Base-by-base conservation (phyloP, 2,797 vertebrate genomes). In the Echiichthys vipera region DNA sequence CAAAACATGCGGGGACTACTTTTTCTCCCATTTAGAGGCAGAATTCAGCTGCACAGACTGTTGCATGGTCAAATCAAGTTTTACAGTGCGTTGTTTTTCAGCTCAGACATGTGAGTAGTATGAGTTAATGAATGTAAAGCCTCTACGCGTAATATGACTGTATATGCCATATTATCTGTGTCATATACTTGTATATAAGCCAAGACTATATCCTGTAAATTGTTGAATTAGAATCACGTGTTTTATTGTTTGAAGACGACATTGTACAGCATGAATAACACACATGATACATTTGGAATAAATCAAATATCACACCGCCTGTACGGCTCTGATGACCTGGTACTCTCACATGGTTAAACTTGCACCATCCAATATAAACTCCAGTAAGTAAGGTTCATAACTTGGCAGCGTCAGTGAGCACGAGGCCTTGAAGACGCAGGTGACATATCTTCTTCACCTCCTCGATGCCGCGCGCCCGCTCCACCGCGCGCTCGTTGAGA, bases 381-480 rank as follows among this genome's bases (percentile, higher is more conserved):
- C 3, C 34, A 39, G 0, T 34, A 3, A 1, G 18, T 9, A 2
- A 39, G 7, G 2, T 54, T 87, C 46, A 91, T 22, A 89, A 22
- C 65, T 84, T 89, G 0, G 36, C 20, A 2, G 65, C 13, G 11
- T 89, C 84, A 13, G 9, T 1, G 1, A 61, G 37, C 27, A 88
- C 90, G 22, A 95, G 86, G 30, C 80, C 80, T 1, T 84, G 87
- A 6, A 96, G 86, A 5, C 96, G 94, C 73, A 96, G 85, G 58
- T 47, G 88, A 54, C 94, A 90, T 40, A 96, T 96, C 86, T 95
- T 95, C 84, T 95, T 95, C 75, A 96, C 95, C 83, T 97, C 95
- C n/a, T 84, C 90, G 40, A 96, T 86, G 25, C 93, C 94, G 10
- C 63, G 74, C 17, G 32, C 74, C 56, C 92, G 89, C 86, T 97